Evolutionary conservation across 2,113 vertebrate species (phyloP).

Genomic region (Callipepla squamata): DNA sequence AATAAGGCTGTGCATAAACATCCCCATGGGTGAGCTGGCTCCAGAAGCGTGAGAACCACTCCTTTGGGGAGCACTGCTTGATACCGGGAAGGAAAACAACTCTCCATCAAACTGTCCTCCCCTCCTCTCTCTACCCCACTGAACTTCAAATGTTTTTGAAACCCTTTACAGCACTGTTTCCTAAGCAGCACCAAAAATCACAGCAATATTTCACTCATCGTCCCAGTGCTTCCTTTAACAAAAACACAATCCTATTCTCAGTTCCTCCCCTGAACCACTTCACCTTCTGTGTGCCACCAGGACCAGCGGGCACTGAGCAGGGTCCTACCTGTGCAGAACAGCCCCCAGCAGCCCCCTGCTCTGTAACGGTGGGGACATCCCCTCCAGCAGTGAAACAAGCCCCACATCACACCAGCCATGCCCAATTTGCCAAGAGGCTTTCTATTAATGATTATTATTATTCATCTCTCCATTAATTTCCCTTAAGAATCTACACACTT

Average conservation of each 20-base stretch:
- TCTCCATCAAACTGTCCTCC: neutral
- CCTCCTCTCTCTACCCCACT: neutral
- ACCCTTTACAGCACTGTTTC: neutral
- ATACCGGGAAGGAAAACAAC: neutral
- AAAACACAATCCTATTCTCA: neutral
- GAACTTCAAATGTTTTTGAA: neutral
- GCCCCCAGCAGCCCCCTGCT: neutral
- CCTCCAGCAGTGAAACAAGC: neutral
- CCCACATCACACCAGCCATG: neutral
- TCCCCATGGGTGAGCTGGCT: neutral
- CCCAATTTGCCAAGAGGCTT: neutral
- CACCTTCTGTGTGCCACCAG: neutral
- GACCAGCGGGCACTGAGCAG: neutral
- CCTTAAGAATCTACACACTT: neutral
- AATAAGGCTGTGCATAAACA: conserved; percentile 28
- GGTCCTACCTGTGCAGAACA: neutral
- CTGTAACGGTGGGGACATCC: neutral
- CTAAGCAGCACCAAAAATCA: neutral
- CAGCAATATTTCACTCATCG: neutral
- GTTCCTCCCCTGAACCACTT: neutral
- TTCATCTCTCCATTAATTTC: neutral
- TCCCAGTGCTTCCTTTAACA: neutral
- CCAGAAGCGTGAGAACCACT: too few species aligned
- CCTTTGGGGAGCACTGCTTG: neutral
- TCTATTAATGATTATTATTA: neutral